These are phyloP conservation scores for Hydractinia echinata DNA, from an alignment of 30 jellyfish, hydroid and myxozoan genomes.

Conservation along the genomic window DNA sequence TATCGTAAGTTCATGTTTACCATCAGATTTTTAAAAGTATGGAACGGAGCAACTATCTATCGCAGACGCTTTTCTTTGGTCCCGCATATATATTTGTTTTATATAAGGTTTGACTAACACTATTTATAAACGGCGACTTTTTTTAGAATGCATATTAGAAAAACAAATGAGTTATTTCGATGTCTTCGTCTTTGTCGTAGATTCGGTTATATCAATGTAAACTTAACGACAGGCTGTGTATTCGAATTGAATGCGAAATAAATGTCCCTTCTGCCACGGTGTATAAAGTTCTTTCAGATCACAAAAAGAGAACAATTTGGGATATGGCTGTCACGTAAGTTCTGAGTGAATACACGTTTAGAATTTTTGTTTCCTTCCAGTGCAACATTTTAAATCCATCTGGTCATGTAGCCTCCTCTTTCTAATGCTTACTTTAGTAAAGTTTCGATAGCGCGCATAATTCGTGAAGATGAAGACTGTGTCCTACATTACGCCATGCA, in stretches of 20 bases:
- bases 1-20: too few relatives aligned
- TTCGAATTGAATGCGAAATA: slow-evolving; percentile 12
- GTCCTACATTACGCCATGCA: slow-evolving; percentile 8
- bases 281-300: not conserved
- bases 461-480: not conserved
- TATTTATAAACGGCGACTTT: too few relatives aligned
- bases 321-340: slow-evolving; percentile 27
- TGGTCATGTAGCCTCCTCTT: not conserved
- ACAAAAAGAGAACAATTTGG: slow-evolving; percentile 12
- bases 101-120: too few relatives aligned
- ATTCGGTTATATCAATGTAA: slow-evolving; percentile 6
- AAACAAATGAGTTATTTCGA: too few relatives aligned
- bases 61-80: too few relatives aligned
- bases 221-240: not conserved
- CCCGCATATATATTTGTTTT: too few relatives aligned
- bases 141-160: too few relatives aligned
- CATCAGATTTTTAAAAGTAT: too few relatives aligned
- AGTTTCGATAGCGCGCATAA: not conserved
- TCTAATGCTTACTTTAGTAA: not conserved
- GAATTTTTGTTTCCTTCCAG: not conserved
- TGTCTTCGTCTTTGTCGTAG: not conserved
- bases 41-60: too few relatives aligned
- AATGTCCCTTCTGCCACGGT: not conserved
- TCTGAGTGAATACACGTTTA: not conserved
- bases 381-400: not conserved